Conservation (phyloP, 1,140 invertebrate species). For the Coelopa frigida region DNA sequence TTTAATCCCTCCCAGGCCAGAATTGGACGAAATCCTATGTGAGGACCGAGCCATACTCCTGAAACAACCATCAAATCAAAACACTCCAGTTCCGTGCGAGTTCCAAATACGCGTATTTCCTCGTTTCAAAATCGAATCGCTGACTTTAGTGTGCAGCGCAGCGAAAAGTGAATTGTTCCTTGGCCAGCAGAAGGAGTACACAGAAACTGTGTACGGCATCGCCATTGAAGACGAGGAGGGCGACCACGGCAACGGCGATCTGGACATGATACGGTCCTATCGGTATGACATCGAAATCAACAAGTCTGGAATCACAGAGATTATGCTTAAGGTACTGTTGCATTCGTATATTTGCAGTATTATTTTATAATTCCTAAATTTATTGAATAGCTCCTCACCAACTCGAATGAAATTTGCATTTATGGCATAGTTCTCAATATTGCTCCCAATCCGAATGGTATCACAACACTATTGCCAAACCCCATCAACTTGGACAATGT, state of each 20-base stretch:
- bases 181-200: constrained; percentile 30
- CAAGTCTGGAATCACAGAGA: constrained; percentile 29
- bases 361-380: no score
- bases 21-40: constrained; percentile 26
- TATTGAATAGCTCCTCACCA: constrained; percentile 18
- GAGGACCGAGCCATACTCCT: constrained; percentile 29
- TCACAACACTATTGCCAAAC: constrained; percentile 30
- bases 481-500: constrained; percentile 25
- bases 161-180: constrained; percentile 34
- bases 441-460: constrained; percentile 39
- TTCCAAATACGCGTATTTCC: constrained; percentile 20
- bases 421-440: constrained; percentile 31
- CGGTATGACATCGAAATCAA: constrained; percentile 39
- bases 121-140: constrained; percentile 31
- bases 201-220: constrained; percentile 30
- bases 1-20: constrained; percentile 22
- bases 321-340: constrained; percentile 23
- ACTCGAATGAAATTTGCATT: constrained; percentile 29
- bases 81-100: constrained; percentile 21
- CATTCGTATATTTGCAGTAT: background rate
- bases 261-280: constrained; percentile 18
- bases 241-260: no score
- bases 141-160: constrained; percentile 31
- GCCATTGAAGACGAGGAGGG: constrained; percentile 27
- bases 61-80: constrained; percentile 12